Percentiles rank a stretch among this genome's conserved stretches.
Evolutionary conservation across 2,113 vertebrate genomes (phyloP).

Genomic region (Xyliphius kryptos): DNA sequence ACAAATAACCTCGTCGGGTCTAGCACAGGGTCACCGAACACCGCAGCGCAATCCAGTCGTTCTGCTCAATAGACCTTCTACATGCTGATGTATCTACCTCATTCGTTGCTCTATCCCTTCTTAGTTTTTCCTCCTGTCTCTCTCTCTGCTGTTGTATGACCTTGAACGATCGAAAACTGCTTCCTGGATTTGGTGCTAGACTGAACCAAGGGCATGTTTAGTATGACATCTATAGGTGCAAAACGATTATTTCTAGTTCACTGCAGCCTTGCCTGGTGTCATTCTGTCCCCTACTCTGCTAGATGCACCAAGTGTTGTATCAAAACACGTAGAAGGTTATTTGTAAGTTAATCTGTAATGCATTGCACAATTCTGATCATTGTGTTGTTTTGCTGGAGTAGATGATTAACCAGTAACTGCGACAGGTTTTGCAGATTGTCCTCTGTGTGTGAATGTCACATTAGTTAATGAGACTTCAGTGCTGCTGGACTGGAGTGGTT

Average conservation of each 20-base stretch:
- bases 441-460: conserved; percentile 28
- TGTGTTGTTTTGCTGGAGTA: conserved; percentile 54
- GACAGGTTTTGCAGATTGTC: conserved; percentile 3
- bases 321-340: conserved; percentile 14
- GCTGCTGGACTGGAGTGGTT: conserved; percentile 6
- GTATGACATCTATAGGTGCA: conserved; percentile 18
- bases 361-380: conserved; percentile 41
- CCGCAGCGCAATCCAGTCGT: conserved; percentile 13
- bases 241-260: conserved; percentile 28
- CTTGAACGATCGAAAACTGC: conserved; percentile 80
- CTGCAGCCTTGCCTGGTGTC: not conserved
- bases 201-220: conserved; percentile 75
- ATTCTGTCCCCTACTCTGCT: not conserved
- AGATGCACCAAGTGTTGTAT: too few species aligned
- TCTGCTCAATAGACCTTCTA: not conserved
- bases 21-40: conserved; percentile 20
- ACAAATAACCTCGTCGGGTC: conserved; percentile 14
- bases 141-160: conserved; percentile 72
- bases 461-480: conserved; percentile 32
- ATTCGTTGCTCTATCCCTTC: conserved; percentile 21
- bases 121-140: conserved; percentile 14
- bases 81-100: conserved; percentile 10
- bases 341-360: conserved; percentile 63
- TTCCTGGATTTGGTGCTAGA: conserved; percentile 64
- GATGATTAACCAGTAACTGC: conserved; percentile 59